Base-by-base conservation (phyloP, 2,888 invertebrate genomes). In the Prosapia bicincta region DNA sequence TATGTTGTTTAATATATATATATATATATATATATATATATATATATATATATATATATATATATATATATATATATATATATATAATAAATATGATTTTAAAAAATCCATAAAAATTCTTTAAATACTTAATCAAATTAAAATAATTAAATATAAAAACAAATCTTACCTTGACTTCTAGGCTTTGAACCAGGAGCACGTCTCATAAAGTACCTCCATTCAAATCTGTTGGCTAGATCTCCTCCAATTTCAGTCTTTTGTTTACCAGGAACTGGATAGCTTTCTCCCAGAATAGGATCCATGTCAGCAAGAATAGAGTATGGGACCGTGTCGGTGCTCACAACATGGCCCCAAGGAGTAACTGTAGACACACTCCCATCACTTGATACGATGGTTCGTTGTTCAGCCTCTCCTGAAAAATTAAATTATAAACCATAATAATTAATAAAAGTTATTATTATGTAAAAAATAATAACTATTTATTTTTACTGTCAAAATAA, bases 161-260 rank as follows among this genome's bases (percentile, higher is more conserved):
- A n/a, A n/a, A n/a, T n/a, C 83, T 89, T 88, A 83, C 86, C 88
- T 87, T 79, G 23, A 23, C 43, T 30, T 25, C 72, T 69, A 9
- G 71, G 54, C 88, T 91, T 76, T 81, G 86, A 88, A 2, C 89
- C 89, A 79, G 91, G 89, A 38, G 92, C 88, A 78, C 94, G 90
- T 70, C 96, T 88, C 76, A 96, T 88, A 86, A 96, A 96, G 86
- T 96, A 98, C 65, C 97, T 89, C 98, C 98, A 98, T 86, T 98
- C 98, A 82, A 98, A 95, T 79, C 97, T 89, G 83, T 97, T 97
- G 0, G 96, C 95, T 74, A 96, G 85, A 83, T 97, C 96, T 0
- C 96, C 95, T 26, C 95, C 94, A 20, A 96, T 92, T 86, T 96
- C 96, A 0, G 94, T 95, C 77, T 93, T 90, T 84, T 96, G 96